phyloP scores from a whole-genome alignment of 1,140 invertebrate genomes.

The Platyscapa corneri region DNA sequence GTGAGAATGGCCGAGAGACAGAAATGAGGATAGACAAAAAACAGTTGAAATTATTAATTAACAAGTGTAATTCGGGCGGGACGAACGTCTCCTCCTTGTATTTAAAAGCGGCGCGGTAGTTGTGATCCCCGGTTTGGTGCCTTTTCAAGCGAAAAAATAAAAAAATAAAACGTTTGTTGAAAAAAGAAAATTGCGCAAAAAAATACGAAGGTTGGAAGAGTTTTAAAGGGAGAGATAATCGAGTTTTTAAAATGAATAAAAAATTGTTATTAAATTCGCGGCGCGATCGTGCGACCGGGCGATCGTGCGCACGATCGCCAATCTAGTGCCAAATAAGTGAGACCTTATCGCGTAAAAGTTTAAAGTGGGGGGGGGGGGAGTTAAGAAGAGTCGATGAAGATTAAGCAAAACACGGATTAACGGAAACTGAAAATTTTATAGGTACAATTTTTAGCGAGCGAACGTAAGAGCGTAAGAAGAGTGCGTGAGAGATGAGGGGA shows the following conservation, averaged over 20 bases:
- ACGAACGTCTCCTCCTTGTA: conserved; percentile 23
- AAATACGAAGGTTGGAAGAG: conserved; percentile 27
- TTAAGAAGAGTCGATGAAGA: conserved; percentile 28
- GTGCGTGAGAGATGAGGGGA: conserved; percentile 56
- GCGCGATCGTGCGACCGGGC: conserved; percentile 58
- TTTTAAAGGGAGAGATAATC: conserved; percentile 53
- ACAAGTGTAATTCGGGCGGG: conserved; percentile 40
- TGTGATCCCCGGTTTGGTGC: conserved; percentile 72
- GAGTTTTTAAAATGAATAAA: conserved; percentile 46
- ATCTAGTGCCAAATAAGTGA: conserved; percentile 74
- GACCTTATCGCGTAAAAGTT: conserved; percentile 66
- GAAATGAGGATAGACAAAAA: conserved; percentile 26
- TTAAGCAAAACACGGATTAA: conserved; percentile 9
- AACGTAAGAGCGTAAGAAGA: conserved; percentile 50
- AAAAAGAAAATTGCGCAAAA: conserved; percentile 36
- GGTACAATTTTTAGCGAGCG: conserved; percentile 44
- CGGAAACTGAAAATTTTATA: conserved; percentile 35
- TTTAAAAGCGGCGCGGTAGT: conserved; percentile 57
- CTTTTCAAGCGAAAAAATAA: conserved; percentile 70
- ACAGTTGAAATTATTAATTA: conserved; percentile 48
- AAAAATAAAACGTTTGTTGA: conserved; percentile 40
- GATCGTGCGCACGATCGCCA: conserved; percentile 62
- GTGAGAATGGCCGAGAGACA: background rate
- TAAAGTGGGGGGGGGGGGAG: conserved; percentile 35
- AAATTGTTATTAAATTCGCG: conserved; percentile 64